Conservation (phyloP, 2,797 vertebrate genomes). For the Furcifer pardalis region DNA sequence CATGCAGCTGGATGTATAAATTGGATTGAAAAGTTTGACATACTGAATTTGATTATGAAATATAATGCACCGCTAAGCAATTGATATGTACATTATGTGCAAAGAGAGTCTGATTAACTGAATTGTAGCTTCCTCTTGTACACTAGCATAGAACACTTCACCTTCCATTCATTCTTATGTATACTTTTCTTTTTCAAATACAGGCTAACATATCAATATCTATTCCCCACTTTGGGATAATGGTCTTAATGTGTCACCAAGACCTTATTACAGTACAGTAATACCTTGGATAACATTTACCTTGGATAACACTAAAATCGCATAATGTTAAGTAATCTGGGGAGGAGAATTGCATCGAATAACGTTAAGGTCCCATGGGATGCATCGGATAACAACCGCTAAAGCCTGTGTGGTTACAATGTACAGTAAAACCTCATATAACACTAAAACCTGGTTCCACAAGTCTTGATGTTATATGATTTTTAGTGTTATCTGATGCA, state of each 20-base stretch:
- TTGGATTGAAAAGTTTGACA: constrained; percentile 66
- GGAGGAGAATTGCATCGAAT: no score
- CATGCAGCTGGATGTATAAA: constrained; percentile 68
- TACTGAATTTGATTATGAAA: constrained; percentile 61
- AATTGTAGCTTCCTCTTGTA: constrained; percentile 44
- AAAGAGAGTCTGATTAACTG: constrained; percentile 53
- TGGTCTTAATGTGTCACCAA: neutral
- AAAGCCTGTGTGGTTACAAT: no score
- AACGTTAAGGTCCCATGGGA: no score
- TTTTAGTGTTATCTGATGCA: no score
- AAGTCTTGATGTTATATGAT: no score
- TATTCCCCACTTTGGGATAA: neutral
- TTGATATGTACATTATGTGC: constrained; percentile 65
- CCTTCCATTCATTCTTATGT: constrained; percentile 50
- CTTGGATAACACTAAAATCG: no score
- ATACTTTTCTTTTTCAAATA: constrained; percentile 42
- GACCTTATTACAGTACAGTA: neutral
- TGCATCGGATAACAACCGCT: no score
- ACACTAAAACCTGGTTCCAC: no score
- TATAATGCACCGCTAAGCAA: constrained; percentile 65
- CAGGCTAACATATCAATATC: neutral
- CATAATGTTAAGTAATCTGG: no score
- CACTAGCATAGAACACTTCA: constrained; percentile 46
- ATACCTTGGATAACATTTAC: no score
- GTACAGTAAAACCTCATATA: no score